These are phyloP conservation scores for Caranx ignobilis DNA, from an alignment of 2,113 vertebrate species.

Conservation along the genomic window DNA sequence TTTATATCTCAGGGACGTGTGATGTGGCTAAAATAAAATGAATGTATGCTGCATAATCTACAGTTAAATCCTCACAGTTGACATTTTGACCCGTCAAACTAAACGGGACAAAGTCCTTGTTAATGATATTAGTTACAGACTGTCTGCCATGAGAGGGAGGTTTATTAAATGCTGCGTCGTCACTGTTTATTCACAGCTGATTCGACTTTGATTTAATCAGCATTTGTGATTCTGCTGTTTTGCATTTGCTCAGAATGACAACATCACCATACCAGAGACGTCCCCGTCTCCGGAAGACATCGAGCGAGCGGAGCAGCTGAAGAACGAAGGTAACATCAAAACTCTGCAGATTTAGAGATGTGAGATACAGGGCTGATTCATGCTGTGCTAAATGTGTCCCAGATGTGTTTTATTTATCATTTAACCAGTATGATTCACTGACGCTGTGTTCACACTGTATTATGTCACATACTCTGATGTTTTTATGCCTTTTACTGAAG, in stretches of 20 bases:
- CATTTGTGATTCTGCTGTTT: slow-evolving; percentile 27
- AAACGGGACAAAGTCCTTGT: no score
- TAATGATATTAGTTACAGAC: not conserved
- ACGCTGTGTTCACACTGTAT: no score
- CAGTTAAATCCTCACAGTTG: not conserved
- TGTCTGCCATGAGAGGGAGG: not conserved
- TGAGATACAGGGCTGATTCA: not conserved
- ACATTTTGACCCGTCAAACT: not conserved
- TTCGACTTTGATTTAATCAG: not conserved
- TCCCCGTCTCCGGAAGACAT: slow-evolving; percentile 86
- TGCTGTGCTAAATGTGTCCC: no score
- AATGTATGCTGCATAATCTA: no score
- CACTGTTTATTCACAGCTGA: not conserved
- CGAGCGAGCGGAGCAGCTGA: slow-evolving; percentile 94
- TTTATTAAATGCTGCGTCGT: not conserved
- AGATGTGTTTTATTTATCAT: not conserved
- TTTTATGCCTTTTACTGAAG: no score
- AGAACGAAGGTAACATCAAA: slow-evolving; percentile 91
- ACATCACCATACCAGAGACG: slow-evolving; percentile 85
- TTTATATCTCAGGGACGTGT: not conserved
- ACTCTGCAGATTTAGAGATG: not conserved
- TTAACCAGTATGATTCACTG: no score
- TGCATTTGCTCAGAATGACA: slow-evolving; percentile 86
- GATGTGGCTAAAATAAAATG: not conserved
- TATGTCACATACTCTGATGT: no score